Conservation (phyloP, 1,140 invertebrate species). For the Drosophila ercepeae region DNA sequence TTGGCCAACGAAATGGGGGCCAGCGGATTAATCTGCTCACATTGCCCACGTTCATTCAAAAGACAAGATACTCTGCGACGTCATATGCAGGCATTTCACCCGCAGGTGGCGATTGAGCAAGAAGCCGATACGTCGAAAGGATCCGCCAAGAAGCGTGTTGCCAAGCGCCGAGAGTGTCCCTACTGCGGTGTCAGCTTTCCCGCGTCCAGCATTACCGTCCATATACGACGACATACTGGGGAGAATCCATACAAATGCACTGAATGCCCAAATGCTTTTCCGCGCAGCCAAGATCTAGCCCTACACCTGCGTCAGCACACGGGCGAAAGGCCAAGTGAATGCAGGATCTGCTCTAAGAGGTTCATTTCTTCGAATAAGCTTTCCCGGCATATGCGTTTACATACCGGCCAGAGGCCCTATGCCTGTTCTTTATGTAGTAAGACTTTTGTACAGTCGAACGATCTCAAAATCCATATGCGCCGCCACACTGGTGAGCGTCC, state of each 20-base stretch:
- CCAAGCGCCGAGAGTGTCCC: constrained; percentile 83
- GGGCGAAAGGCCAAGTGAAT: constrained; percentile 86
- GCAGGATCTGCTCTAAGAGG: constrained; percentile 85
- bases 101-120: constrained; percentile 23
- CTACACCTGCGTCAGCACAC: constrained; percentile 86
- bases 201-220: constrained; percentile 85
- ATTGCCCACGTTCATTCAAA: constrained; percentile 85
- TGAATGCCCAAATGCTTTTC: constrained; percentile 68
- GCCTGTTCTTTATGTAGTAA: constrained; percentile 85
- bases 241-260: constrained; percentile 76
- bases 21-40: constrained; percentile 71
- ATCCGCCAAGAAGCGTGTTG: constrained; percentile 32
- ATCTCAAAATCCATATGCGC: constrained; percentile 85
- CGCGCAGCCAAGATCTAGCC: constrained; percentile 66
- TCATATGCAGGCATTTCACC: constrained; percentile 65
- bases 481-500: constrained; percentile 85
- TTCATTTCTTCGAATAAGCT: constrained; percentile 85
- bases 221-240: constrained; percentile 86
- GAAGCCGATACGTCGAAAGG: neutral
- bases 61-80: constrained; percentile 83
- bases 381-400: constrained; percentile 86
- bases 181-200: constrained; percentile 86
- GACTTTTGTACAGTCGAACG: constrained; percentile 86
- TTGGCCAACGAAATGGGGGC: constrained; percentile 83
- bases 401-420: constrained; percentile 86